Evolutionary conservation across 2,797 vertebrate genomes (phyloP).

Genomic region (Trachurus trachurus): DNA sequence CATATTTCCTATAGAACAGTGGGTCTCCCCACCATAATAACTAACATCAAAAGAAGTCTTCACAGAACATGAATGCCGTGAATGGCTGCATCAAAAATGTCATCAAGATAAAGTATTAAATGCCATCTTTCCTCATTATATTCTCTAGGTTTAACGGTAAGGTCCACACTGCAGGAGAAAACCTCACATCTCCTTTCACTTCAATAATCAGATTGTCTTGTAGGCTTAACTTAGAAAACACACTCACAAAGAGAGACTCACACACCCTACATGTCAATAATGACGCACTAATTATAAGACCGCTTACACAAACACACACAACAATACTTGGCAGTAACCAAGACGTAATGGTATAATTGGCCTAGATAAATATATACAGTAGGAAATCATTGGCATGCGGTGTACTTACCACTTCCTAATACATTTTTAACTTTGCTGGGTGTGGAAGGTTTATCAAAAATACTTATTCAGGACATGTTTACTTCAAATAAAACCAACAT

Average conservation of each 20-base stretch:
- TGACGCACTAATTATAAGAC: slow-evolving; percentile 12
- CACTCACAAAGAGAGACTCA: slow-evolving; percentile 9
- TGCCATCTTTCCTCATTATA: slow-evolving; percentile 2
- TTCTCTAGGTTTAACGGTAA: slow-evolving; percentile 17
- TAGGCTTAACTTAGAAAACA: slow-evolving; percentile 38
- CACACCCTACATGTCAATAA: slow-evolving; percentile 66
- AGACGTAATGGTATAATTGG: not conserved
- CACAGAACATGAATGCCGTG: not conserved
- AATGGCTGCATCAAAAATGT: slow-evolving; percentile 49
- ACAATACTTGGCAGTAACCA: not conserved
- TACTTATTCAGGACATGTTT: slow-evolving; percentile 23
- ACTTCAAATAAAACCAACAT: not conserved
- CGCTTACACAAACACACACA: slow-evolving; percentile 23
- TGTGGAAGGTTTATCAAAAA: slow-evolving; percentile 6
- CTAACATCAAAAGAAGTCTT: slow-evolving; percentile 11
- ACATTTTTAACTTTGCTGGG: not conserved
- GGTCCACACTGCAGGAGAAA: slow-evolving; percentile 5
- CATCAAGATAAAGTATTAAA: slow-evolving; percentile 47
- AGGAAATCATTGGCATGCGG: not conserved
- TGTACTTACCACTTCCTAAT: not conserved
- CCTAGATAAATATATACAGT: slow-evolving; percentile 30
- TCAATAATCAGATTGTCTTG: slow-evolving; percentile 40
- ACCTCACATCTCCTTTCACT: slow-evolving; percentile 32
- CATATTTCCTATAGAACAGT: not conserved
- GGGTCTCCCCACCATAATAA: not conserved